These are phyloP conservation scores for Amphimallon solstitiale DNA, from an alignment of 2,888 invertebrate genomes.

Conservation along the genomic window DNA sequence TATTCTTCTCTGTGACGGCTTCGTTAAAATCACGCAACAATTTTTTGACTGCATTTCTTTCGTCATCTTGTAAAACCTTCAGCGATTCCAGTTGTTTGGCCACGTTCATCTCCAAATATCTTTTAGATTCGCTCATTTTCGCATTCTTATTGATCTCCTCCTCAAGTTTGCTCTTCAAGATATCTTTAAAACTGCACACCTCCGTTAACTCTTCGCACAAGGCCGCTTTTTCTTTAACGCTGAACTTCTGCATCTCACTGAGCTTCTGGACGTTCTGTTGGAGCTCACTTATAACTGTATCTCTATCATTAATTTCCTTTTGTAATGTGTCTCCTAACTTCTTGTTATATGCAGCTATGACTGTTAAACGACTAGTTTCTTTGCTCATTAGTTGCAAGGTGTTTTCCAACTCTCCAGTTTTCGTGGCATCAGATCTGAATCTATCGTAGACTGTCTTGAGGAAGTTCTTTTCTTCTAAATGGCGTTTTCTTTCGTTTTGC, in stretches of 20 bases:
- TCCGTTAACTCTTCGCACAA: slow-evolving; percentile 58
- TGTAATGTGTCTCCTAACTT: slow-evolving; percentile 57
- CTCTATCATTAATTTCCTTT: slow-evolving; percentile 54
- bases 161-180: slow-evolving; percentile 53
- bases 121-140: slow-evolving; percentile 52
- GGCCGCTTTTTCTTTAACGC: slow-evolving; percentile 57
- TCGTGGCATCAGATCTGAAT: slow-evolving; percentile 54
- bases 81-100: slow-evolving; percentile 48
- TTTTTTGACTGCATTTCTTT: slow-evolving; percentile 53
- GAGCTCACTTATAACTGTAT: slow-evolving; percentile 55
- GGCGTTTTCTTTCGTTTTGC: slow-evolving; percentile 55
- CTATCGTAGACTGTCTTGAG: slow-evolving; percentile 57
- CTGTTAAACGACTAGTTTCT: slow-evolving; percentile 58
- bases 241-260: slow-evolving; percentile 55
- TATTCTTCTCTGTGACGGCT: slow-evolving; percentile 51
- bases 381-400: slow-evolving; percentile 54
- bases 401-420: slow-evolving; percentile 55
- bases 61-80: slow-evolving; percentile 55
- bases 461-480: slow-evolving; percentile 57
- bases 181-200: slow-evolving; percentile 55
- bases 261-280: slow-evolving; percentile 55
- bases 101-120: slow-evolving; percentile 48
- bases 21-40: slow-evolving; percentile 52
- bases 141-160: slow-evolving; percentile 53
- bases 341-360: slow-evolving; percentile 60